Percentiles rank a stretch among this genome's conserved stretches.
These are phyloP conservation scores for Microctonus hyperodae DNA, from an alignment of 2,888 invertebrate genomes.

Conservation along the genomic window DNA sequence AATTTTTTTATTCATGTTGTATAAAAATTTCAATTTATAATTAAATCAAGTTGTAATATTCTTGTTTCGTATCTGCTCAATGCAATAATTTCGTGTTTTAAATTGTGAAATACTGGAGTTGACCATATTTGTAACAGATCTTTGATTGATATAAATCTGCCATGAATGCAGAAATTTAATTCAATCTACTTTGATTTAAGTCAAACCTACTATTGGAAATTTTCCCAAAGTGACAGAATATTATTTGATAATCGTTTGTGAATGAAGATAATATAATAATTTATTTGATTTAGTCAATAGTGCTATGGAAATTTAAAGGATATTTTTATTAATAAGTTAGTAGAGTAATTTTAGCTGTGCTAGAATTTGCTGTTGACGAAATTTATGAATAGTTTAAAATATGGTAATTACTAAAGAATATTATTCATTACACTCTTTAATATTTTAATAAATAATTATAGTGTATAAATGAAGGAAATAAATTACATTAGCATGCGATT, in stretches of 20 bases:
- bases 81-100: too few species aligned
- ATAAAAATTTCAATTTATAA: too few species aligned
- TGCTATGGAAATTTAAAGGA: not conserved
- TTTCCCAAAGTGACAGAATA: not conserved
- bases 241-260: not conserved
- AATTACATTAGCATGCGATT: not conserved
- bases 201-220: too few species aligned
- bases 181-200: not conserved
- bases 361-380: not conserved
- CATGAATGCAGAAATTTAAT: not conserved
- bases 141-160: not conserved
- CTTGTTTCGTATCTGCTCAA: too few species aligned
- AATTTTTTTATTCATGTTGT: too few species aligned
- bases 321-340: not conserved
- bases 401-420: not conserved
- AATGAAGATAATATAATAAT: not conserved
- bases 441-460: not conserved
- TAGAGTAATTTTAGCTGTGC: not conserved
- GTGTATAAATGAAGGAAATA: not conserved
- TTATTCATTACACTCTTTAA: not conserved
- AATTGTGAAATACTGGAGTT: too few species aligned
- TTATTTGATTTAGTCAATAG: not conserved
- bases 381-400: not conserved
- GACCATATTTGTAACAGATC: too few species aligned
- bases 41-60: too few species aligned